These are phyloP conservation scores for Pilophorus perplexus DNA, from an alignment of 2,888 invertebrate genomes.

Conservation along the genomic window DNA sequence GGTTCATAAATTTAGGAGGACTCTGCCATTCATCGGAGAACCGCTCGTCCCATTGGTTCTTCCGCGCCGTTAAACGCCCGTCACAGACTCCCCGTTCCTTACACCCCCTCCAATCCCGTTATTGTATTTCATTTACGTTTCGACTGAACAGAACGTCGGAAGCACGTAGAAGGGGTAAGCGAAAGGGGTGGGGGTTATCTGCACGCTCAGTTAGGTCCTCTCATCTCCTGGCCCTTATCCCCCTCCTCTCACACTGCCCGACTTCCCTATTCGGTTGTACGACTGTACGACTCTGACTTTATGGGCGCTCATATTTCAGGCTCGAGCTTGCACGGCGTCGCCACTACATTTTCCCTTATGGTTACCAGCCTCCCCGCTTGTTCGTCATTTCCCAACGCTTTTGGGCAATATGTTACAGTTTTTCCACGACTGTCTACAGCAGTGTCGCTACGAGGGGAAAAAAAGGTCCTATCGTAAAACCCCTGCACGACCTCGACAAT, in stretches of 20 bases:
- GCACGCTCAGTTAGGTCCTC: constrained; percentile 21
- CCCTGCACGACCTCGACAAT: too few relatives aligned
- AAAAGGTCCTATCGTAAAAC: constrained; percentile 6
- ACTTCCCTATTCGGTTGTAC: neutral
- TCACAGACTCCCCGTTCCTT: constrained; percentile 2
- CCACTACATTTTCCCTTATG: constrained; percentile 21
- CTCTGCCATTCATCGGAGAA: constrained; percentile 13
- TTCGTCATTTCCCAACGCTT: constrained; percentile 30
- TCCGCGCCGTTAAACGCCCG: constrained; percentile 16
- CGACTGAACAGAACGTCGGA: neutral
- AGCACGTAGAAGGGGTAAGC: neutral
- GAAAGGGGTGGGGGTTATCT: constrained; percentile 4
- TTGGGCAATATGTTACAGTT: constrained; percentile 33
- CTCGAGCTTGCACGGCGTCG: constrained; percentile 1
- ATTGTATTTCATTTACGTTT: constrained; percentile 37
- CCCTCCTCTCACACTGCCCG: neutral
- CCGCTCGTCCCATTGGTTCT: constrained; percentile 20
- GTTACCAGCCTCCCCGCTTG: neutral
- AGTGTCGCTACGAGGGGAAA: constrained; percentile 14
- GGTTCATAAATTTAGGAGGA: neutral
- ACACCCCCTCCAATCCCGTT: constrained; percentile 13
- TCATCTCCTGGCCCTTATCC: neutral
- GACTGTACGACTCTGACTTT: constrained; percentile 1
- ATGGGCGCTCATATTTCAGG: constrained; percentile 25
- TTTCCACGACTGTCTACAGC: constrained; percentile 26